Base-by-base conservation (phyloP, 2,888 invertebrate species). In the Smittia sp. region DNA sequence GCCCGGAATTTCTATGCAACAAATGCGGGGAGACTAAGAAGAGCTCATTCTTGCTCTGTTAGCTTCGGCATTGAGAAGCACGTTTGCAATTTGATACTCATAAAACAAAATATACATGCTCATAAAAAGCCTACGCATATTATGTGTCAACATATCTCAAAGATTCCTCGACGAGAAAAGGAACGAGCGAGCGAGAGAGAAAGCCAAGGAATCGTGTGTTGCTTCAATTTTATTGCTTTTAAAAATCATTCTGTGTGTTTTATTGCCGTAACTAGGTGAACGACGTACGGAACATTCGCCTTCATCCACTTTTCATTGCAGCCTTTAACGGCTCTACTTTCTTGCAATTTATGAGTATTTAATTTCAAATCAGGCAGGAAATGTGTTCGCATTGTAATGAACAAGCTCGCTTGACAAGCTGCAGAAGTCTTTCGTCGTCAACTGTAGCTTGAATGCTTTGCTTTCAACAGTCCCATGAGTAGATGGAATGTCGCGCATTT, bases 21-120 rank as follows among this genome's bases (percentile, higher is more conserved):
- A 46, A n/a, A 13, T 2, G 6, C 46, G 46, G n/a, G n/a, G n/a
- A n/a, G n/a, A n/a, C n/a, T n/a, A n/a, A n/a, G n/a, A n/a, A n/a
- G n/a, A n/a, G n/a, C n/a, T n/a, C n/a, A n/a, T n/a, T n/a, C n/a
- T n/a, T n/a, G n/a, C n/a, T n/a, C n/a, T n/a, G n/a, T n/a, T n/a
- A n/a, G n/a, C n/a, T 15, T n/a, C 13, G 39, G 39, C 46, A 11
- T 46, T 58, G 22, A 58, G 13, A 13, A 22, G n/a, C 58, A 58
- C 63, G 63, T 69, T 69, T 46, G 69, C 69, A 69, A 72, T 72
- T 72, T 72, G 38, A 62, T 62, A 54, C 72, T 72, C 72, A 54
- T 72, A 72, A 72, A 72, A 67, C 39, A 70, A 13, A 70, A 72
- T 20, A 58, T 38, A 72, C 38, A 72, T 20, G 72, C 54, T 72